Conservation (phyloP, 2,888 invertebrate species). For the Andrena chrysosceles region DNA sequence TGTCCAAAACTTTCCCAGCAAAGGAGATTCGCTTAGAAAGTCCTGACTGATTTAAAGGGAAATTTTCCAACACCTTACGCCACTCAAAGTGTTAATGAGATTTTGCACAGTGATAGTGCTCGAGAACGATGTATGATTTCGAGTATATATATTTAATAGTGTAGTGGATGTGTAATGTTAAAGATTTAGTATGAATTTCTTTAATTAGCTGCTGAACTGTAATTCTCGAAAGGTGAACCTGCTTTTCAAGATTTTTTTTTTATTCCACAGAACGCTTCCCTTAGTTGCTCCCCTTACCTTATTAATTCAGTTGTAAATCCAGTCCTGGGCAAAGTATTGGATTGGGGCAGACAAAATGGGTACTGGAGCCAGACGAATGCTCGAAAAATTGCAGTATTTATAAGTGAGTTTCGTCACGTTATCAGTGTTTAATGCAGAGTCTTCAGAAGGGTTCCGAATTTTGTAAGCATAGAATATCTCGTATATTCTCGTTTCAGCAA, state of each 20-base stretch:
- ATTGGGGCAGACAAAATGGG: slow-evolving; percentile 76
- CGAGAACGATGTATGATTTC: no score
- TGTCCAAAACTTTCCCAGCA: no score
- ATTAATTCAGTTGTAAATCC: slow-evolving; percentile 79
- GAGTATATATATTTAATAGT: no score
- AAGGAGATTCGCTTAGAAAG: no score
- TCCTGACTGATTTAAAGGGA: no score
- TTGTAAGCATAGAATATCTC: not conserved
- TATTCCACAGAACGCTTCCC: slow-evolving; percentile 74
- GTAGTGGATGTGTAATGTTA: no score
- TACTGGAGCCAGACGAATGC: slow-evolving; percentile 80
- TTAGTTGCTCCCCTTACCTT: slow-evolving; percentile 80
- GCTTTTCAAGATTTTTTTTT: not conserved
- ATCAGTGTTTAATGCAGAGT: not conserved
- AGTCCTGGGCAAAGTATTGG: slow-evolving; percentile 76
- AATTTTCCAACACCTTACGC: no score
- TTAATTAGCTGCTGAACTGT: no score
- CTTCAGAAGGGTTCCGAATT: not conserved
- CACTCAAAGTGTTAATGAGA: no score
- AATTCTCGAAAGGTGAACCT: no score
- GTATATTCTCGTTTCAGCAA: not conserved
- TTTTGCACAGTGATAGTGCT: no score
- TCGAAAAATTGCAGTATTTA: slow-evolving; percentile 80
- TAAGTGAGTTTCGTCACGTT: slow-evolving; percentile 74
- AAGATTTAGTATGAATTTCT: no score